These are phyloP conservation scores for Cryptomyrus ogoouensis DNA, from an alignment of 2,113 vertebrate genomes.

Conservation along the genomic window DNA sequence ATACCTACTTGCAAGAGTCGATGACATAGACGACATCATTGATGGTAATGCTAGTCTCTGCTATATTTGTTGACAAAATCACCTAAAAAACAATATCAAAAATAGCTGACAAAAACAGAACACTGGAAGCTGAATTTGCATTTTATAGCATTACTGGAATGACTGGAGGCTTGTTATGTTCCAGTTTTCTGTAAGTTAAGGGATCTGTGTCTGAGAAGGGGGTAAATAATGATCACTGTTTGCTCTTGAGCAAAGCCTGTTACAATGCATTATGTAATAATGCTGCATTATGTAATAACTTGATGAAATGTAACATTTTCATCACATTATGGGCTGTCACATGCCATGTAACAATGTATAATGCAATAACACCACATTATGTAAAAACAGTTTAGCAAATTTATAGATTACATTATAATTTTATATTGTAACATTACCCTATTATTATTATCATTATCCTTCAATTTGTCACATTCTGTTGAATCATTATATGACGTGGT, in stretches of 20 bases:
- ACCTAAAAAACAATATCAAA: conserved; percentile 59
- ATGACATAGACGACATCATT: conserved; percentile 95
- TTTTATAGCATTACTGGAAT: not conserved
- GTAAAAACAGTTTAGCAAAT: not conserved
- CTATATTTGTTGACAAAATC: conserved; percentile 95
- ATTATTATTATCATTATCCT: not conserved
- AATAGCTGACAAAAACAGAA: not conserved
- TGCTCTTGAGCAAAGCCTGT: not conserved
- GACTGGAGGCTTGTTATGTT: not conserved
- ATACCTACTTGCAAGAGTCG: conserved; percentile 96
- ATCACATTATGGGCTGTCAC: not conserved
- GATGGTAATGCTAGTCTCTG: conserved; percentile 94
- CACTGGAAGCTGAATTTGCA: not conserved
- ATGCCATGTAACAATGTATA: not conserved
- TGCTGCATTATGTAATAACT: not conserved
- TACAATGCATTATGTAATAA: not conserved
- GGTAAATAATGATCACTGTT: not conserved
- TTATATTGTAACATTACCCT: not conserved
- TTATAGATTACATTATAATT: not conserved
- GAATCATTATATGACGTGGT: not conserved
- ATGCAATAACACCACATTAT: not conserved
- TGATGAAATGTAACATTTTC: not conserved
- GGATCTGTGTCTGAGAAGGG: not conserved
- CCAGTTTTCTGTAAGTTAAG: not conserved
- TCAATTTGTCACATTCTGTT: not conserved